These are phyloP conservation scores for Rhabdomys pumilio DNA, from an alignment of 2,797 vertebrate genomes.

Conservation along the genomic window DNA sequence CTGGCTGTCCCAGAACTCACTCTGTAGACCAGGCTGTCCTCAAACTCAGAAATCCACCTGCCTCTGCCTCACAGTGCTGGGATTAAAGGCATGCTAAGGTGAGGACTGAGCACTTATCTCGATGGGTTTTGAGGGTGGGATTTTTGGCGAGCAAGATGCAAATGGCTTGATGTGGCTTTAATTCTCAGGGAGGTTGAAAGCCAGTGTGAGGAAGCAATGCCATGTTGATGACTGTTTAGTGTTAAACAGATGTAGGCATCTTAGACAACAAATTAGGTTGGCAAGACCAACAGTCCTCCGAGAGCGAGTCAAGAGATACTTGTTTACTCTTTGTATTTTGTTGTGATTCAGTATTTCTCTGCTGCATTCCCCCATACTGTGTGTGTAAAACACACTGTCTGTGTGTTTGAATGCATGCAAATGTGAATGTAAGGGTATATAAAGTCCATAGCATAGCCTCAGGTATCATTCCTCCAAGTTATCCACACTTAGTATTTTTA, in stretches of 20 bases:
- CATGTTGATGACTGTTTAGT: neutral
- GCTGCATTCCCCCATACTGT: neutral
- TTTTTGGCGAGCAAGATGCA: neutral
- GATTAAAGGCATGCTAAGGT: too few species aligned
- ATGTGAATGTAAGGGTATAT: neutral
- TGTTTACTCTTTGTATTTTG: neutral
- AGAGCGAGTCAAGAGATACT: neutral
- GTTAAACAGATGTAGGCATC: neutral
- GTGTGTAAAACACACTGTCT: neutral
- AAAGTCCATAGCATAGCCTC: neutral
- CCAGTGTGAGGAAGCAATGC: neutral
- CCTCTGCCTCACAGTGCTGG: too few species aligned
- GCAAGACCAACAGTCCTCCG: accelerated
- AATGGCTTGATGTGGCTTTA: too few species aligned
- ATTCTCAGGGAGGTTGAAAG: neutral
- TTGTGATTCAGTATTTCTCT: neutral
- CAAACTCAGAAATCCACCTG: too few species aligned
- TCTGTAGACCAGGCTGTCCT: too few species aligned
- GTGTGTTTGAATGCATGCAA: neutral
- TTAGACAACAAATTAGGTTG: neutral
- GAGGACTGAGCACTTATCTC: neutral
- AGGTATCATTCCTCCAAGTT: neutral
- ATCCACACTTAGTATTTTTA: neutral
- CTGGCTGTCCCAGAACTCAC: too few species aligned
- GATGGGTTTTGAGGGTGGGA: too few species aligned